A percentile compares a stretch with the other conserved stretches of the same genome.
Evolutionary conservation across 2,888 invertebrate species (phyloP).

Genomic region (Drosophila atripex): DNA sequence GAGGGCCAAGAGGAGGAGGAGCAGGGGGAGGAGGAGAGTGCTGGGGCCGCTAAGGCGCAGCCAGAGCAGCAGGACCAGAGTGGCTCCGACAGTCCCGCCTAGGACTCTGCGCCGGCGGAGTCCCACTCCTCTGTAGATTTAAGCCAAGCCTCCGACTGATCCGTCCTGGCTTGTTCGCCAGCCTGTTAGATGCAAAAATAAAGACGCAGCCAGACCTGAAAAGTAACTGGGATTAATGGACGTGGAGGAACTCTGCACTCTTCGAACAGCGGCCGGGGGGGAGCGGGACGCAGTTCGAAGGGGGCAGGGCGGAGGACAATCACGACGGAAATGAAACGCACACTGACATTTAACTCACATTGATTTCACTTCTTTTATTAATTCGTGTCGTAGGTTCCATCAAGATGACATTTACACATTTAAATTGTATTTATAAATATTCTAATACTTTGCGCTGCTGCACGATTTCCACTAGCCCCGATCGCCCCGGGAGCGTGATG

Average conservation of each 20-base stretch:
- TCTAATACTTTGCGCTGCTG: slow-evolving; percentile 72
- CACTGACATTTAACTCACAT: slow-evolving; percentile 1
- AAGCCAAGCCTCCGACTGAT: slow-evolving; percentile 49
- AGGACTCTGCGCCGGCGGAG: slow-evolving; percentile 1
- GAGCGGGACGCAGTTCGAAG: not conserved
- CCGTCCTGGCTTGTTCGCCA: slow-evolving; percentile 7
- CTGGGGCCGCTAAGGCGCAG: not conserved
- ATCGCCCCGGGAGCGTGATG: not conserved
- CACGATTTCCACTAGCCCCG: slow-evolving; percentile 60
- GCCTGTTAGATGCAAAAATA: slow-evolving; percentile 10
- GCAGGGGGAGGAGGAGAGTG: slow-evolving; percentile 11
- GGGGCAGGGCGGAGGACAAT: not conserved
- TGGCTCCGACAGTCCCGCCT: slow-evolving; percentile 21
- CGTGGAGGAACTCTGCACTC: not conserved
- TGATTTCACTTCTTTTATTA: slow-evolving; percentile 58
- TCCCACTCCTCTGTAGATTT: slow-evolving; percentile 33
- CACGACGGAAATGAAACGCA: not conserved
- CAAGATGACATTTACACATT: slow-evolving; percentile 73
- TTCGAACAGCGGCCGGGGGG: not conserved
- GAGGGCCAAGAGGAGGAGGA: slow-evolving; percentile 10
- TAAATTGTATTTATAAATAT: slow-evolving; percentile 53
- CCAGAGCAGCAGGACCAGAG: slow-evolving; percentile 17
- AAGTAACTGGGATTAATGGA: not conserved
- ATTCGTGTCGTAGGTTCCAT: slow-evolving; percentile 59
- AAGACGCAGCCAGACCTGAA: slow-evolving; percentile 1